A percentile compares a stretch with the other conserved stretches of the same genome.
These are phyloP conservation scores for Teleogryllus occipitalis DNA, from an alignment of 1,140 invertebrate genomes.

Conservation along the genomic window DNA sequence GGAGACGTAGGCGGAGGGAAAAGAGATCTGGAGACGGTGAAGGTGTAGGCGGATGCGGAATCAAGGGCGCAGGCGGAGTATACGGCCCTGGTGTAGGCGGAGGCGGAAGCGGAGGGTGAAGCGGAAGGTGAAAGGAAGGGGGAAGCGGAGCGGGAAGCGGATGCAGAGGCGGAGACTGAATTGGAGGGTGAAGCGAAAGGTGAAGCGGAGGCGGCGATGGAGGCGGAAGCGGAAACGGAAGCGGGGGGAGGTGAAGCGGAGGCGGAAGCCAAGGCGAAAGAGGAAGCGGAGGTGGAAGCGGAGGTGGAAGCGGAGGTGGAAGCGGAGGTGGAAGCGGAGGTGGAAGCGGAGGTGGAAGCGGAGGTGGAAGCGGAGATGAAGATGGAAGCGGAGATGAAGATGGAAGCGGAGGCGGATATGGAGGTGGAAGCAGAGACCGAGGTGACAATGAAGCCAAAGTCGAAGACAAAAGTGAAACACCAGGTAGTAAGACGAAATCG, in stretches of 20 bases:
- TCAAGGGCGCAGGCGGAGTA: too few relatives aligned
- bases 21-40: not conserved
- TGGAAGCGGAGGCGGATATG: too few relatives aligned
- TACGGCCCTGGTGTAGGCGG: too few relatives aligned
- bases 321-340: not conserved
- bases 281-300: not conserved
- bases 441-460: not conserved
- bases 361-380: not conserved
- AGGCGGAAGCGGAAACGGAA: too few relatives aligned
- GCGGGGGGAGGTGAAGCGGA: too few relatives aligned
- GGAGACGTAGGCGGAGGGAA: not conserved
- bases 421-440: too few relatives aligned
- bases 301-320: not conserved
- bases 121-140: not conserved
- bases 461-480: not conserved
- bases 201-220: too few relatives aligned
- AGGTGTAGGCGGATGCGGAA: too few relatives aligned
- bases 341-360: not conserved
- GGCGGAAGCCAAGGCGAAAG: too few relatives aligned
- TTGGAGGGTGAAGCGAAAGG: too few relatives aligned
- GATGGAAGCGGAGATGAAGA: too few relatives aligned
- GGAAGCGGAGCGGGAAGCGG: not conserved
- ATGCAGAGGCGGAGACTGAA: not conserved
- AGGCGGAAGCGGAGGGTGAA: not conserved
- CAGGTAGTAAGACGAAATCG: not conserved